Base-by-base conservation (phyloP, 2,113 vertebrate species). In the Eleginops maclovinus region DNA sequence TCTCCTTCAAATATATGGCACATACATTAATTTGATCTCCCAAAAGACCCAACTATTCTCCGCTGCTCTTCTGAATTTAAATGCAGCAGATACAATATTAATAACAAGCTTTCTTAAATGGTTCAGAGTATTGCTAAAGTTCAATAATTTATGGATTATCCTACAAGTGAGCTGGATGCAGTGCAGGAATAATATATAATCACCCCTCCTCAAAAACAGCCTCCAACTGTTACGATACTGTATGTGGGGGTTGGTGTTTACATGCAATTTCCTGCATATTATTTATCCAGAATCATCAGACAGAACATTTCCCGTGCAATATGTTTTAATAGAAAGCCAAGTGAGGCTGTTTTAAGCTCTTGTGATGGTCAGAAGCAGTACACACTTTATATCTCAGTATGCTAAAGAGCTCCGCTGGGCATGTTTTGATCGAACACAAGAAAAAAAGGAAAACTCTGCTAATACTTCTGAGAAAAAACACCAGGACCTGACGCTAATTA, bases 321-420 rank as follows among this genome's bases (percentile, higher is more conserved):
- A 77, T 71, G 43, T 46, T 88, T 64, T 68, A 75, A 72, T 79
- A 59, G 61, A 67, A 62, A 85, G 70, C 86, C 80, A 84, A 79
- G 44, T 61, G 70, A 68, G 77, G 59, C 44, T 69, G 70, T 64
- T 77, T 76, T 31, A 64, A 72, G 63, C 71, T 26, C 65, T 31
- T 26, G 59, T 82, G 77, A 81, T 81, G 82, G 85, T 81, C 82
- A 85, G 76, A 44, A 74, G 83, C 86, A 64, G 79, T 77, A 44
- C 73, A 72, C 41, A 78, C 72, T 70, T 28, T 28, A 49, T 75
- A 66, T 80, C 64, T 82, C 66, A 68, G 59, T 53, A 70, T 58
- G 72, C 88, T 91, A 93, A 93, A 91, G 63, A 93, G 87, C 53
- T 88, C 90, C 90, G 62, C 79, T 84, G 90, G 87, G 90, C 71